Evolutionary conservation across 2,797 vertebrate species (phyloP), one percentile per base, ranked within the genome.

Genomic region (Urophycis tenuis): DNA sequence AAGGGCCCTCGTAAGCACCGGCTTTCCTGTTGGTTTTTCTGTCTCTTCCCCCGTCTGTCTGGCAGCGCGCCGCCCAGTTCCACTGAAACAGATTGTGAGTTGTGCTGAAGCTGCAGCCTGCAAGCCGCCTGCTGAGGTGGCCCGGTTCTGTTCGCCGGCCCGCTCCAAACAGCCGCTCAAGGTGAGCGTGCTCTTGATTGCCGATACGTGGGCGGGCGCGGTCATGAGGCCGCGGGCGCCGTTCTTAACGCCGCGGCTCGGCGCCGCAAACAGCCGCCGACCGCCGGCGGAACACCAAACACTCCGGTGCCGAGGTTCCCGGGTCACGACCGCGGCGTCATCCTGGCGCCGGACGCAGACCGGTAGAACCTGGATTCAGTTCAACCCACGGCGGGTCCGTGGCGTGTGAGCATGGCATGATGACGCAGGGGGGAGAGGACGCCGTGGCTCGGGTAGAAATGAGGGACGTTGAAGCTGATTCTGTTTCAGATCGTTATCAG

Each of bases 401-500:
- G 30, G 17, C 8, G 69, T 33, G 17, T 14, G 69, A 71, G 19
- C 33, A 8, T 19, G 69, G 15, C 12, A 8, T 67, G 60, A 67
- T 29, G 60, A 67, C 60, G n/a, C n/a, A 67, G 60, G 4, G 25
- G 60, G 53, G 10, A 2, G 25, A 29, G 60, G 60, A 67, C 4
- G 60, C 10, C n/a, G 11, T 8, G 9, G 53, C 53, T 25, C 29
- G 60, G n/a, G 60, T n/a, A n/a, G 60, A 67, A 29, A n/a, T 19
- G 30, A 31, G 30, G 8, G 30, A 71, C 6, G 69, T 71, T 29
- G 15, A 74, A 92, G 91, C 90, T 87, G 73, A 87, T 87, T 30
- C 77, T 78, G 84, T 80, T 91, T 91, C 89, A 86, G 88, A 87
- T 90, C 29, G 89, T 88, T 91, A 89, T 89, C 84, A 41, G 90